These are phyloP conservation scores for Ormyrus rosae DNA, from an alignment of 2,888 invertebrate species.

Conservation along the genomic window DNA sequence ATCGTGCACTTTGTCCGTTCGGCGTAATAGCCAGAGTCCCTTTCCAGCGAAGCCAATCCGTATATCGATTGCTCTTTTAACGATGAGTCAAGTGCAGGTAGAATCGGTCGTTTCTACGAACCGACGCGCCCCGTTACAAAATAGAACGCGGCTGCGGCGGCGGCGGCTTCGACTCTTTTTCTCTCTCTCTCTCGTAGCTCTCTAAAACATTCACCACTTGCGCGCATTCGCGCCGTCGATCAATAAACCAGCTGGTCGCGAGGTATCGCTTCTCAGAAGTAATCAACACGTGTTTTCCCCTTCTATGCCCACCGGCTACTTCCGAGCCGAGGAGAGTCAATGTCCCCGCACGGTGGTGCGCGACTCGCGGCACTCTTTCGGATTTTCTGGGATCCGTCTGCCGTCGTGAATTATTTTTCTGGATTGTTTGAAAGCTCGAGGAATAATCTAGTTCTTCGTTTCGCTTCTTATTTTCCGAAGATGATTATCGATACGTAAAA, in stretches of 20 bases:
- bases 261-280: slow-evolving; percentile 40
- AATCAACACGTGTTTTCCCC: slow-evolving; percentile 51
- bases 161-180: background rate
- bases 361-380: no score
- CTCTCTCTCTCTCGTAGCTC: background rate
- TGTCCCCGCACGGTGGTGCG: background rate
- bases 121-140: slow-evolving; percentile 20
- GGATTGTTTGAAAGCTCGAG: no score
- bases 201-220: slow-evolving; percentile 43
- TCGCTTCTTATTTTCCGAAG: no score
- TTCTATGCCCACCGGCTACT: slow-evolving; percentile 6
- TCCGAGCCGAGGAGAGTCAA: slow-evolving; percentile 39
- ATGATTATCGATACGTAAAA: no score
- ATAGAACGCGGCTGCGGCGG: background rate
- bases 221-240: slow-evolving; percentile 10
- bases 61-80: background rate
- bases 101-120: slow-evolving; percentile 25
- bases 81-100: slow-evolving; percentile 30
- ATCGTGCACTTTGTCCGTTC: no score
- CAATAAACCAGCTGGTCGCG: slow-evolving; percentile 47
- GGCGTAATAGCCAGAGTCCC: no score
- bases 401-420: no score
- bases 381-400: no score
- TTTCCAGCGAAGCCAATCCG: no score
- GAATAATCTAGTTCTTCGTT: no score